Conservation (phyloP, 2,113 vertebrate species). For the Anhinga anhinga region DNA sequence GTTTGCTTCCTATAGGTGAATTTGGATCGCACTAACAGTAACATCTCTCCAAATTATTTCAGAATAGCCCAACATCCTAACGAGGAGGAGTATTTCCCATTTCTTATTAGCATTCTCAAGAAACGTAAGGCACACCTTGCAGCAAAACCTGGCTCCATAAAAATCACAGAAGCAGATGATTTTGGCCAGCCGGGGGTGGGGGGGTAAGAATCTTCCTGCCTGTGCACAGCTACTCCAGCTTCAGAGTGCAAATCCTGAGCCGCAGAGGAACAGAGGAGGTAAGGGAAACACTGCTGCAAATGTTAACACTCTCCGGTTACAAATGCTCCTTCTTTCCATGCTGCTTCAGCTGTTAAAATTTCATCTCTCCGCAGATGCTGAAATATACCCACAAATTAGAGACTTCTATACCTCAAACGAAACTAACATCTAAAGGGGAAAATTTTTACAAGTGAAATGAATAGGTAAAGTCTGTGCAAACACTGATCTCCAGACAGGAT, state of each 20-base stretch:
- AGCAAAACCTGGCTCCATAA: background rate
- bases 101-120: background rate
- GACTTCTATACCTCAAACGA: background rate
- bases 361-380: background rate
- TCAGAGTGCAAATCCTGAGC: background rate
- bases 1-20: background rate
- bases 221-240: background rate
- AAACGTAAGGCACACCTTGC: background rate
- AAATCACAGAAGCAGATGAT: background rate
- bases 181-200: background rate
- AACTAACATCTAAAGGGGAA: background rate
- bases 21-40: background rate
- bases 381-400: background rate
- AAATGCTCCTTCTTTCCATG: background rate
- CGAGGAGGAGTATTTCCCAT: background rate
- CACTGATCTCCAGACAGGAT: constrained; percentile 13
- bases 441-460: background rate
- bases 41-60: background rate
- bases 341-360: background rate
- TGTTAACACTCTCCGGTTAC: background rate
- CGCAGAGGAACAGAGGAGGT: background rate
- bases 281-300: background rate
- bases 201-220: background rate
- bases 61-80: background rate
- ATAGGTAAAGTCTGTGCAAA: background rate